Evolutionary conservation across 2,113 vertebrate genomes (phyloP), one percentile per base, ranked within the genome.

Genomic region (Oryzias celebensis): DNA sequence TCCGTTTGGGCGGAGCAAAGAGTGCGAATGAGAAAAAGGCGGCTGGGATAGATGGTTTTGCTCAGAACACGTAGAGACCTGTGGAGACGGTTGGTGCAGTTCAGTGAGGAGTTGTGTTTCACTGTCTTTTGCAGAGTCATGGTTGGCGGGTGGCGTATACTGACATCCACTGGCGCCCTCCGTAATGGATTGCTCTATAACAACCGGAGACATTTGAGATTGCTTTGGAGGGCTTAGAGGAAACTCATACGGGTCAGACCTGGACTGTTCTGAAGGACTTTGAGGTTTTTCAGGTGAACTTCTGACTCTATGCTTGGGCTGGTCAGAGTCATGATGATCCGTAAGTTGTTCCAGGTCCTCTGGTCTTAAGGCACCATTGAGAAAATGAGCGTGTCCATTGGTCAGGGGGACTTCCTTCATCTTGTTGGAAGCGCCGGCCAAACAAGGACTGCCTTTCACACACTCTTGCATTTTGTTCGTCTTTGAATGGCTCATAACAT

Each of bases 361-460:
- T 61, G 84, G 92, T 87, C 94, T 95, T 96, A 99, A 98, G 97
- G 97, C 96, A 98, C 96, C 93, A 75, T 95, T 94, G 85, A 89
- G 85, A 85, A 83, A 85, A 65, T 80, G 92, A 86, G 82, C 46
- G 62, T 94, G 93, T 91, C 95, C 96, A 15, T 97, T 98, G 73
- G 91, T 93, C 86, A 96, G 76, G 52, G 86, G 81, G 89, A 75
- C 62, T 79, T 89, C 82, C 82, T 83, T 89, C 90, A 84, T 80
- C 79, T 81, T 2, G 86, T 84, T 79, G 85, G 65, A 81, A 87
- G 66, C 58, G 48, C 53, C 58, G 5, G 41, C 2, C 3, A 26
- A n/a, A 73, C 48, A 41, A 78, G 14, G 84, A 85, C 63, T 81
- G 50, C 70, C 90, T 63, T 0, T 75, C 63, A 68, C 80, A 76